A percentile compares a stretch with the other conserved stretches of the same genome.
Conservation (phyloP, 2,797 vertebrate species). For the Schizothorax lantsangensis region DNA sequence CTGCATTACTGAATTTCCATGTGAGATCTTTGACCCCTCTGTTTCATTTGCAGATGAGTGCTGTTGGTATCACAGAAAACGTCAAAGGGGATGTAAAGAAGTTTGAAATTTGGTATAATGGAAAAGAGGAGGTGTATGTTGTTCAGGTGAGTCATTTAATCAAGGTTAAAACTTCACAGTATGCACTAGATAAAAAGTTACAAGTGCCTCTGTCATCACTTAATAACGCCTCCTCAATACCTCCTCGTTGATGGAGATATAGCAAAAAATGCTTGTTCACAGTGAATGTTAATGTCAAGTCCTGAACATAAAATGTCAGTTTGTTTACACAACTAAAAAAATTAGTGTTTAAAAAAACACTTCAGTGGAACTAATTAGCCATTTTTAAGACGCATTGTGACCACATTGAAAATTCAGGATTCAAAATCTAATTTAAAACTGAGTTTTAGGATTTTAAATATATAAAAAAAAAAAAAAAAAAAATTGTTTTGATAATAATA, state of each 20-base stretch:
- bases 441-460: no score
- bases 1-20: not conserved
- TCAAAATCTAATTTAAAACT: not conserved
- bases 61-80: slow-evolving; percentile 92
- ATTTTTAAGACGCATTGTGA: not conserved
- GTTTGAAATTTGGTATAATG: slow-evolving; percentile 96
- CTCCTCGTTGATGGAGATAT: not conserved
- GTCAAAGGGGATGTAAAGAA: slow-evolving; percentile 95
- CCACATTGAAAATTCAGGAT: not conserved
- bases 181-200: slow-evolving; percentile 3
- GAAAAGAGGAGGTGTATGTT: slow-evolving; percentile 92
- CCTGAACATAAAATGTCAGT: not conserved
- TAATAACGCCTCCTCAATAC: slow-evolving; percentile 11
- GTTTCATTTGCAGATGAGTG: slow-evolving; percentile 83
- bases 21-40: slow-evolving; percentile 18
- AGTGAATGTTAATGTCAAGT: not conserved
- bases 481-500: not conserved
- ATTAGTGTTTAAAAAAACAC: not conserved
- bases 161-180: slow-evolving; percentile 30
- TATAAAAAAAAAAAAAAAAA: not conserved
- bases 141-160: slow-evolving; percentile 83
- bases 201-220: slow-evolving; percentile 8
- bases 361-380: not conserved
- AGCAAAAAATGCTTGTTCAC: slow-evolving; percentile 1
- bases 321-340: not conserved